Conservation (phyloP, 1,140 invertebrate species). For the Laupala kohalensis region DNA sequence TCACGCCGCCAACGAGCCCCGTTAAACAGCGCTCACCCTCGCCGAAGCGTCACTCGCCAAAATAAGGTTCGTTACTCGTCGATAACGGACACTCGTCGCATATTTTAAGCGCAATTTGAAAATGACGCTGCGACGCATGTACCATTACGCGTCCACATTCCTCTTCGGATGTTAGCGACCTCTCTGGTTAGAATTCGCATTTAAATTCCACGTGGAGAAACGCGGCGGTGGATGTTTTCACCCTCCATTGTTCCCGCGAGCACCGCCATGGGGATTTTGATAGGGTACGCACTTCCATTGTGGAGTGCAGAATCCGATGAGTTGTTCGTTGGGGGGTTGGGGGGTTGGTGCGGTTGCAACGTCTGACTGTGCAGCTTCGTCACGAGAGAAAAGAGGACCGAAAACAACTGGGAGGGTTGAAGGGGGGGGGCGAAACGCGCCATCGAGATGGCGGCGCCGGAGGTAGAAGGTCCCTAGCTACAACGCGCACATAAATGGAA, state of each 20-base stretch:
- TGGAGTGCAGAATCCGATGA: no score
- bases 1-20: not conserved
- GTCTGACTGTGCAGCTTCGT: not conserved
- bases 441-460: not conserved
- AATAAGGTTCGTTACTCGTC: not conserved
- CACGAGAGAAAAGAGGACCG: not conserved
- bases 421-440: not conserved
- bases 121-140: no score
- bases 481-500: conserved; percentile 30
- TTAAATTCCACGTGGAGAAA: no score
- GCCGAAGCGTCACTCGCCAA: not conserved
- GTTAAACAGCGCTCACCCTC: not conserved
- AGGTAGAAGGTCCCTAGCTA: conserved; percentile 8
- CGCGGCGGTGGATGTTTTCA: no score
- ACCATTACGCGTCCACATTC: no score
- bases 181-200: no score
- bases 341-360: not conserved
- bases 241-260: no score
- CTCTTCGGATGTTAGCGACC: no score
- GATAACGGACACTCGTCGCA: not conserved
- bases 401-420: not conserved
- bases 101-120: not conserved
- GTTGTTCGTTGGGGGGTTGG: no score
- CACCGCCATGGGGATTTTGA: no score
- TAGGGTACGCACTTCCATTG: no score